These are phyloP conservation scores for Antechinus flavipes DNA, from an alignment of 2,113 vertebrate species.

Conservation along the genomic window DNA sequence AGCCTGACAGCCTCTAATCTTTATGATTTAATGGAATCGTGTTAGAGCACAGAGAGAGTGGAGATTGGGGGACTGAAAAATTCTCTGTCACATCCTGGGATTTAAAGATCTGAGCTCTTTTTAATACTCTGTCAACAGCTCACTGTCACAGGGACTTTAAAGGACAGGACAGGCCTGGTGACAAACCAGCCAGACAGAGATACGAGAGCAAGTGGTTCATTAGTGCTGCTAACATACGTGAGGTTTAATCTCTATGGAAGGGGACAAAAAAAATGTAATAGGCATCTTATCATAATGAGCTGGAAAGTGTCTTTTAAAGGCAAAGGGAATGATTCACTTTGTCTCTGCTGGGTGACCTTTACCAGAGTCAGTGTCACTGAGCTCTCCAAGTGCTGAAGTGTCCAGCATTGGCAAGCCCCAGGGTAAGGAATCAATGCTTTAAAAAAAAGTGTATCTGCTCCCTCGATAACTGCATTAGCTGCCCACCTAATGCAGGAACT, in stretches of 20 bases:
- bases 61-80: slow-evolving; percentile 55
- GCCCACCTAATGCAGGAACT: not conserved
- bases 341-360: slow-evolving; percentile 65
- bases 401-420: not conserved
- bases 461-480: not conserved
- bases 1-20: slow-evolving; percentile 76
- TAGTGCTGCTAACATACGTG: slow-evolving; percentile 61
- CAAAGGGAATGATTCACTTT: slow-evolving; percentile 44
- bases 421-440: slow-evolving; percentile 8
- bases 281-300: slow-evolving; percentile 71
- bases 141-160: slow-evolving; percentile 76
- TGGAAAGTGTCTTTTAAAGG: slow-evolving; percentile 65
- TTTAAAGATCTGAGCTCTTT: slow-evolving; percentile 75
- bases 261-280: slow-evolving; percentile 33
- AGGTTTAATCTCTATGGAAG: slow-evolving; percentile 56
- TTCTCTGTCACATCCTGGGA: slow-evolving; percentile 70
- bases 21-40: slow-evolving; percentile 79
- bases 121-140: slow-evolving; percentile 83
- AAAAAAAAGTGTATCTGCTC: not conserved
- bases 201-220: slow-evolving; percentile 67
- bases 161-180: slow-evolving; percentile 63
- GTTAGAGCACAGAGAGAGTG: slow-evolving; percentile 56
- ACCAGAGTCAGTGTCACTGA: slow-evolving; percentile 57
- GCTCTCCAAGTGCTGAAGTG: slow-evolving; percentile 12
- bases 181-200: slow-evolving; percentile 74